Percentiles rank a stretch among this genome's conserved stretches.
Conservation (phyloP, 2,113 vertebrate genomes). For the Entelurus aequoreus region DNA sequence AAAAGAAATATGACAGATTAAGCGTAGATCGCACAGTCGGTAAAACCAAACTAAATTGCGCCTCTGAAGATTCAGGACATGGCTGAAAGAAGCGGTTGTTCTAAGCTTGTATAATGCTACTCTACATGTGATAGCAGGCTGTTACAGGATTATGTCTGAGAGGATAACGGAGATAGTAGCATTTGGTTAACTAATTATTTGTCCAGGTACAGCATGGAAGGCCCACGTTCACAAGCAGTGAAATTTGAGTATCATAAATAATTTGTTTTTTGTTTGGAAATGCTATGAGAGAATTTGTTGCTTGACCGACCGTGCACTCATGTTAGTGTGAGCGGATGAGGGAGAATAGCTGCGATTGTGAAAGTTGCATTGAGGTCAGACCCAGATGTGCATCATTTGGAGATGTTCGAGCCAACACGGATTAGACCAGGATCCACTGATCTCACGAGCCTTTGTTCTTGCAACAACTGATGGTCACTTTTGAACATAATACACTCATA, state of each 20-base stretch:
- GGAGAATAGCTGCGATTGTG: constrained; percentile 59
- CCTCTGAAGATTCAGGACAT: neutral
- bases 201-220: constrained; percentile 9
- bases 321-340: constrained; percentile 9
- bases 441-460: constrained; percentile 61
- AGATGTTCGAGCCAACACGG: constrained; percentile 76
- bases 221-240: neutral
- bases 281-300: neutral
- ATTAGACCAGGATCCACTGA: constrained; percentile 65
- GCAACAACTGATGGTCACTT: constrained; percentile 15
- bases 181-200: constrained; percentile 58
- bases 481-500: neutral
- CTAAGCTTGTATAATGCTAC: constrained; percentile 4
- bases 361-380: constrained; percentile 70
- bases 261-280: neutral
- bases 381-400: constrained; percentile 76
- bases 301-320: constrained; percentile 4
- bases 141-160: constrained; percentile 58
- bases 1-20: neutral
- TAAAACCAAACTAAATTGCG: neutral
- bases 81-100: neutral
- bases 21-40: constrained; percentile 10
- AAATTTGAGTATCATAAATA: constrained; percentile 14
- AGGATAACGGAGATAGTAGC: constrained; percentile 48
- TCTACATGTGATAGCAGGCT: constrained; percentile 20